Base-by-base conservation (phyloP, 2,113 vertebrate species). In the Lynx canadensis region DNA sequence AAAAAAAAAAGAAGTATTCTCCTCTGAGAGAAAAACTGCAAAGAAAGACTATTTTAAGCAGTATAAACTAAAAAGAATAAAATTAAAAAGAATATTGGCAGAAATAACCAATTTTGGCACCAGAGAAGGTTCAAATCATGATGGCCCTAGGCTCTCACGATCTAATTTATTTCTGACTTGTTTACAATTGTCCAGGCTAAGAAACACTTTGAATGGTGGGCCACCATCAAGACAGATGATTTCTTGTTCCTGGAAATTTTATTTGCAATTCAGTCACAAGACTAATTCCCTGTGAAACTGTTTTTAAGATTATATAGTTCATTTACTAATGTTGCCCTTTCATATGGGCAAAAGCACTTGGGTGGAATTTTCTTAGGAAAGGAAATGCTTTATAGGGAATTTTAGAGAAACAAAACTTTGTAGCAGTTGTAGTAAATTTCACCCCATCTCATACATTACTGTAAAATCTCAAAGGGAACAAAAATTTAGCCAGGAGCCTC, bases 71-170 rank as follows among this genome's bases (percentile, higher is more conserved):
- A 96, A 60, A 92, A 98, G 33, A 85, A 7, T 84, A 89, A 81
- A 95, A 96, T 89, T 82, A 91, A 96, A 60, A 92, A 98, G 33
- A 85, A 7, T 84, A 89, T 65, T 65, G 74, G 97, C 5, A 66
- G 21, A 90, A 95, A 74, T 81, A 88, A 1, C 27, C 11, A 85
- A 15, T 92, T 1, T 1, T 10, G 21, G 0, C 41, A 38, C 33
- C n/a, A 31, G 25, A 36, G 29, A 86, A 83, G 55, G 55, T 96
- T 96, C 60, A 45, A 89, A 88, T 84, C 50, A 98, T 97, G 87
- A 78, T 69, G 71, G 68, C 0, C 0, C 19, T 48, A 92, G 3
- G 97, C 57, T 38, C 33, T 45, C 10, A 8, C 4, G 27, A 73
- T 33, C 29, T 66, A 79, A 94, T 94, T 95, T 84, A 19, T 85